phyloP scores from a whole-genome alignment of 23 tunicate species.

The Oikopleura vanhoeffeni region DNA sequence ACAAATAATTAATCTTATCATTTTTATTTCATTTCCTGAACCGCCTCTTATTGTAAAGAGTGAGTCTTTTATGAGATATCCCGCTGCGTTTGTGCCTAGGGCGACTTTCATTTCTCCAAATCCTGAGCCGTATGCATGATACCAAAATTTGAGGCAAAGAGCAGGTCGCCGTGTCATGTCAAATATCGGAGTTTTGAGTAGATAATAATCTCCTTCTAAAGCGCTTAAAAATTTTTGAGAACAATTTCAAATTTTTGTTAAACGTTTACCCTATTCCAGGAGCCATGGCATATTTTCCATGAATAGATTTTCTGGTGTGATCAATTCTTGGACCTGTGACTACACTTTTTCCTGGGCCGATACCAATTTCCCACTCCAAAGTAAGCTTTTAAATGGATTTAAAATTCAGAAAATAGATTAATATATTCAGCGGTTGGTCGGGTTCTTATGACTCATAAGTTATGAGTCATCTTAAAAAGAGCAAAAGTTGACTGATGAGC shows the following conservation, averaged over 20 bases:
- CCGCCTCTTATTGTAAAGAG: neutral
- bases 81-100: neutral
- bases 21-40: neutral
- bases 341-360: neutral
- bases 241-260: neutral
- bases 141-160: neutral
- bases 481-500: no score
- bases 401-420: no score
- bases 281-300: neutral
- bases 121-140: neutral
- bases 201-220: neutral
- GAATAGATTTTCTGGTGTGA: neutral
- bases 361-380: neutral
- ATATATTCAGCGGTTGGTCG: no score
- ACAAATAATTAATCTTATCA: no score
- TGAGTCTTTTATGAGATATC: neutral
- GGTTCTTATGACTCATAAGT: no score
- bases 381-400: no score
- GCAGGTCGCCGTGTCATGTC: neutral
- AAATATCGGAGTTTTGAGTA: neutral
- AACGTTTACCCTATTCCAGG: neutral
- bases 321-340: neutral
- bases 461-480: no score
- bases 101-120: neutral
- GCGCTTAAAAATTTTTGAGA: neutral